Base-by-base conservation (phyloP, 2,113 vertebrate species). In the Hippocampus barbouri region DNA sequence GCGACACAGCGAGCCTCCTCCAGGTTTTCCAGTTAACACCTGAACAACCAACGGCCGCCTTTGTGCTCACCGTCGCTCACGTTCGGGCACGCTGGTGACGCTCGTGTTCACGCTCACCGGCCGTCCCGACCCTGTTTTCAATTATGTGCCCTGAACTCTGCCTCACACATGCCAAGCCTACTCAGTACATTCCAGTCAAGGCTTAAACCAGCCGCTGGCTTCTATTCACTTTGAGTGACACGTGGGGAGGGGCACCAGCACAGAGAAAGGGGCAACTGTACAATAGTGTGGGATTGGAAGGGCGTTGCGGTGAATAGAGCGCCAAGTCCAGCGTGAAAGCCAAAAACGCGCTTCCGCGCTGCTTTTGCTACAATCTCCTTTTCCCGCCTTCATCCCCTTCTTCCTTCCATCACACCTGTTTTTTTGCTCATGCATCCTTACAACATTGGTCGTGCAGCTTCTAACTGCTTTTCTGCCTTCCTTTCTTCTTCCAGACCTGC, bases 161-260 rank as follows among this genome's bases (percentile, higher is more conserved):
- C 85, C 72, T 74, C 18, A n/a, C 34, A 9, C 30, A 40, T 63
- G 23, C 61, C 34, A 12, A 63, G 30, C 18, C 61, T 40, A 34
- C 61, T 10, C 60, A 4, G 8, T 10, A 20, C 60, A 62, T 62
- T 62, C 41, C 61, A 20, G n/a, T 49, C 53, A 7, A 6, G 16
- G 53, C 69, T 54, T 38, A 7, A 25, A n/a, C 40, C 6, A 47
- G 80, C 69, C 68, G 57, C 49, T 70, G 78, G 63, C 79, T 76
- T 66, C 74, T 45, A 62, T 87, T 81, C 76, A 67, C 72, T 79
- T 72, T 73, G 82, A 86, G 69, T 73, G 74, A 72, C n/a, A 11
- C 54, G 60, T 70, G 59, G 69, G 77, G 10, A 75, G 21, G 21
- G 61, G 66, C 8, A 75, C 73, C 84, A 83, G 79, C 75, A 76